Evolutionary conservation across 2,113 vertebrate genomes (phyloP), one percentile per base, ranked within the genome.

Genomic region (Urocitellus parryii): DNA sequence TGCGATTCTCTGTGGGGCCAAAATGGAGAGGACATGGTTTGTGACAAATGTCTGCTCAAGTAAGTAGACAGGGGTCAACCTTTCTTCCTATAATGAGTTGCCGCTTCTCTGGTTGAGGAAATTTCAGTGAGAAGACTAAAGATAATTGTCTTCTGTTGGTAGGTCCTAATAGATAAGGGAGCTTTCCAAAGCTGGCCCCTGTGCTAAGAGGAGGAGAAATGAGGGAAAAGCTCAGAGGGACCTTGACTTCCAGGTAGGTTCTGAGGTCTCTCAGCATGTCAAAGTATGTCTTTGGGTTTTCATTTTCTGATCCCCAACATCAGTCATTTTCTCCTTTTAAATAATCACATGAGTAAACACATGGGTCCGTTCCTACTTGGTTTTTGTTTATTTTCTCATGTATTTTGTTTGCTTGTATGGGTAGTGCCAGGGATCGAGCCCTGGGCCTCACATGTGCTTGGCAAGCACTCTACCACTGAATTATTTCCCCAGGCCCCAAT

Each of bases 261-360:
- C 72, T 7, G 11, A 67, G 20, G 34, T 22, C 73, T 82, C 27
- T 72, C 34, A 16, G 45, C 22, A 32, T 25, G 27, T 77, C 58
- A 53, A 51, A 32, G 1, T 10, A 16, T 12, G 0, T 53, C 61
- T 86, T 18, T 8, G 14, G 20, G 20, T 10, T 76, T 68, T 58
- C 29, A 9, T 34, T 92, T 65, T 39, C 58, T 68, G n/a, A 78
- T n/a, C 42, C 32, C 42, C 82, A 76, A 17, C 51, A 79, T 42
- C 48, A 61, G 61, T 85, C 39, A 65, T 74, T 88, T 78, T 88
- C 68, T 88, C 77, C 76, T 92, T 90, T 85, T 73, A 94, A 77
- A 80, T 82, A 88, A 76, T 68, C 51, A 83, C 39, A 27, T 27
- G 8, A 76, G 65, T 39, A 96, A 90, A 70, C 11, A 96, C 29